These are phyloP conservation scores for Eupelmus urozonus DNA, from an alignment of 2,888 invertebrate species.

Conservation along the genomic window DNA sequence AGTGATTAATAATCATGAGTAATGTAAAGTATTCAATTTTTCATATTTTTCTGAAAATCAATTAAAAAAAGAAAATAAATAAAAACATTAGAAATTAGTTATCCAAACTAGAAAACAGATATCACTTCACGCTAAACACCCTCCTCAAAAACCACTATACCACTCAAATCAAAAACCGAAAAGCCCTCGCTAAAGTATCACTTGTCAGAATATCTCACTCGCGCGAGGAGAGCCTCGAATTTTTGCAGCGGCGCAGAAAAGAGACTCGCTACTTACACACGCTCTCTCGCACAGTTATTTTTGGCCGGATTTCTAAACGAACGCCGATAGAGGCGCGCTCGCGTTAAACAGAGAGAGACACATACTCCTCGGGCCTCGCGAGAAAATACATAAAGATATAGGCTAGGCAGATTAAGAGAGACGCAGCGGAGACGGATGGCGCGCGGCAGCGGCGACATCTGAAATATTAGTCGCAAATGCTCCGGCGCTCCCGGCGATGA, in stretches of 20 bases:
- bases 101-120: too few species aligned
- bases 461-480: slow-evolving; percentile 58
- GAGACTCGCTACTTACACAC: neutral
- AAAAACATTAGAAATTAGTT: too few species aligned
- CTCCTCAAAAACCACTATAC: too few species aligned
- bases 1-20: too few species aligned
- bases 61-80: too few species aligned
- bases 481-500: slow-evolving; percentile 59
- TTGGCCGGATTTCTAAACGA: slow-evolving; percentile 65
- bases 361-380: neutral
- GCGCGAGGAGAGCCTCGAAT: neutral
- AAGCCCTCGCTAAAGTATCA: neutral
- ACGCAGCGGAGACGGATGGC: slow-evolving; percentile 48
- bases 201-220: neutral
- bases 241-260: slow-evolving; percentile 36
- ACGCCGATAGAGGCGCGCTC: slow-evolving; percentile 38
- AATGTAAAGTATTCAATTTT: too few species aligned
- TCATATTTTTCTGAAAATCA: too few species aligned
- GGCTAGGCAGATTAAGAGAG: slow-evolving; percentile 43
- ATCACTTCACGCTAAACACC: too few species aligned
- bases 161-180: too few species aligned
- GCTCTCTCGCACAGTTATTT: slow-evolving; percentile 60
- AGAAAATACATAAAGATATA: slow-evolving; percentile 44
- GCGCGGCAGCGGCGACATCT: slow-evolving; percentile 42
- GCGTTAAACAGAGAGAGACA: neutral